Percentiles rank a stretch among this genome's conserved stretches.
These are phyloP conservation scores for Pseudotriccus pelzelni DNA, from an alignment of 2,797 vertebrate genomes.

Conservation along the genomic window DNA sequence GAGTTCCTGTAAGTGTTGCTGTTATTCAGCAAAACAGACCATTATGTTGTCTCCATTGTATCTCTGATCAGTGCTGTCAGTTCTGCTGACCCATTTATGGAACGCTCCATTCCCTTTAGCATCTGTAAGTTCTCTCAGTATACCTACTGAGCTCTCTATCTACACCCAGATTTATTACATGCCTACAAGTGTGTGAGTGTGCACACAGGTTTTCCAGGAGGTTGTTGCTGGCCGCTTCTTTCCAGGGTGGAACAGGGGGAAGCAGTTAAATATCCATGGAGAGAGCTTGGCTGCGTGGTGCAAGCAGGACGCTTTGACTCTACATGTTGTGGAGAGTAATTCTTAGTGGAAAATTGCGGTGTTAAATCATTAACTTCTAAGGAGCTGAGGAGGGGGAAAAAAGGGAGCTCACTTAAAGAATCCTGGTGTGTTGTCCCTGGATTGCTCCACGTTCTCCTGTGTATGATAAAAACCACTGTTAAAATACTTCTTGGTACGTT, in stretches of 20 bases:
- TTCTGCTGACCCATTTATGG: not conserved
- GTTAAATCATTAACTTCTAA: not conserved
- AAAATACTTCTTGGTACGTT: not conserved
- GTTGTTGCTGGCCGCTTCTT: not conserved
- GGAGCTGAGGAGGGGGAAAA: not conserved
- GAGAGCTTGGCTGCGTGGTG: not conserved
- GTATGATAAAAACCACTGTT: not conserved
- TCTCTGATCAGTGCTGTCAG: not conserved
- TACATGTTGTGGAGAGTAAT: not conserved
- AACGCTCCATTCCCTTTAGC: not conserved
- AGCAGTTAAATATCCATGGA: accelerated
- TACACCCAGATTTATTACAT: not conserved
- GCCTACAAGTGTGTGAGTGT: not conserved
- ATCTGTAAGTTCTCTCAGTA: not conserved
- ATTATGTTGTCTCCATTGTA: accelerated
- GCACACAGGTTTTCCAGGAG: not conserved
- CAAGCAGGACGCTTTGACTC: not conserved
- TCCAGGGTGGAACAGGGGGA: not conserved
- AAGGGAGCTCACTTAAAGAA: not conserved
- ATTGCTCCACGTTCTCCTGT: not conserved
- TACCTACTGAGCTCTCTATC: not conserved
- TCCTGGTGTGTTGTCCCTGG: not conserved
- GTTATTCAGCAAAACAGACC: not conserved
- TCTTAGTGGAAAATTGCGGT: not conserved
- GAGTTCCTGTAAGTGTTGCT: not conserved